Evolutionary conservation across 2,113 vertebrate species (phyloP), one percentile per base, ranked within the genome.

Genomic region (Pseudois nayaur): DNA sequence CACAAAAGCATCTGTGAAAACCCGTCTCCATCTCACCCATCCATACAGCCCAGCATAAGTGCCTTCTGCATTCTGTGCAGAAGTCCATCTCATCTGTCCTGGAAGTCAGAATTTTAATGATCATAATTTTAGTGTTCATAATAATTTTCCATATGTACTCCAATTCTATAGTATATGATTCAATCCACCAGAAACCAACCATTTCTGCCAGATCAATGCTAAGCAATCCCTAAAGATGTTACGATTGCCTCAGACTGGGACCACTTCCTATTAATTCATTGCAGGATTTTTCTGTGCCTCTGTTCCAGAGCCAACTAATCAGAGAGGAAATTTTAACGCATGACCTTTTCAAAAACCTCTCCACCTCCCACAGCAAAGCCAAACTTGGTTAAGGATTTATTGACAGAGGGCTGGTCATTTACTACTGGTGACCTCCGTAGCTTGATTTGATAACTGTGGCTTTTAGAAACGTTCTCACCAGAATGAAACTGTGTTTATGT

Each of bases 111-210:
- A 81, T 90, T 96, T 91, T 85, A 60, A 94, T 91, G 8, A 95
- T 31, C 74, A 31, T 25, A 62, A 91, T 52, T 81, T 81, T 81
- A 81, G 48, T 81, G 45, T 50, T 52, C 45, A 50, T 54, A 88
- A 82, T 67, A 67, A 94, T 89, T 94, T 84, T 89, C 64, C 48
- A 81, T 29, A 81, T 27, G 45, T 89, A 86, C 43, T 55, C 3
- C 0, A 52, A 33, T 40, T 84, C 91, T 93, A 45, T 54, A 55
- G 52, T 14, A 84, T 48, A 29, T 91, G 13, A 98, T 94, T 95
- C 91, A 50, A 48, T 33, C 17, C n/a, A 95, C 57, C 83, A 94
- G 95, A 97, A 82, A 95, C 67, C 96, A 97, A 48, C 50, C 76
- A 79, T 55, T 12, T 1, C 90, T 94, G 91, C 89, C 84, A 98